phyloP scores from a whole-genome alignment of 2,113 vertebrate genomes.

The Oceanites oceanicus region DNA sequence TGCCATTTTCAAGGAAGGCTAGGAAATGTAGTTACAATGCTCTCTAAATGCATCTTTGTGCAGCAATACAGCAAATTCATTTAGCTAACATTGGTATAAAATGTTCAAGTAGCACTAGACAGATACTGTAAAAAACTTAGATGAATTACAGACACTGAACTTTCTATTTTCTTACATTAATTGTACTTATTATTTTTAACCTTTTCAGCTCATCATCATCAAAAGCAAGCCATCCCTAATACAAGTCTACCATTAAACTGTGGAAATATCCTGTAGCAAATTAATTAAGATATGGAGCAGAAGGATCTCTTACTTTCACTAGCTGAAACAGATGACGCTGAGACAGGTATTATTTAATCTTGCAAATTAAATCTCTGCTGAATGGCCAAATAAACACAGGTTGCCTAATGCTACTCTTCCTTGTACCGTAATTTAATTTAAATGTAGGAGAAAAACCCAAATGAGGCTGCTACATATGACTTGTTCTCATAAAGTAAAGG shows the following conservation, averaged over 20 bases:
- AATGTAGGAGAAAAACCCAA: neutral
- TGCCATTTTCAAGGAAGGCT: neutral
- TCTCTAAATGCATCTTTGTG: neutral
- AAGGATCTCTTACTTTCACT: neutral
- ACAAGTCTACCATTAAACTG: neutral
- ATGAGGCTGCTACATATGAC: neutral
- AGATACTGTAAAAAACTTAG: neutral
- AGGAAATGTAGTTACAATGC: neutral
- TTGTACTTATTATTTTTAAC: neutral
- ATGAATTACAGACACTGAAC: neutral
- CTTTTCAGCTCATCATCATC: neutral
- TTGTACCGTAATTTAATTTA: neutral
- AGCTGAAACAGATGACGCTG: neutral
- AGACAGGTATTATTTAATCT: neutral
- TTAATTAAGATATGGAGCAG: neutral
- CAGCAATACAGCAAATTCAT: neutral
- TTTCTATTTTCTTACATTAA: neutral
- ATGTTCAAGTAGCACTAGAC: neutral
- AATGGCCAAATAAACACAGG: neutral
- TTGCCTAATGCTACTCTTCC: neutral
- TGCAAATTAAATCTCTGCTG: neutral
- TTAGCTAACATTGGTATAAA: neutral
- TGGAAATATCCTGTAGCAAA: neutral
- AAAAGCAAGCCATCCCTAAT: neutral
- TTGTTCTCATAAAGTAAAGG: neutral